These are phyloP conservation scores for Stegophylla sp. DNA, from an alignment of 2,888 invertebrate species.

Conservation along the genomic window DNA sequence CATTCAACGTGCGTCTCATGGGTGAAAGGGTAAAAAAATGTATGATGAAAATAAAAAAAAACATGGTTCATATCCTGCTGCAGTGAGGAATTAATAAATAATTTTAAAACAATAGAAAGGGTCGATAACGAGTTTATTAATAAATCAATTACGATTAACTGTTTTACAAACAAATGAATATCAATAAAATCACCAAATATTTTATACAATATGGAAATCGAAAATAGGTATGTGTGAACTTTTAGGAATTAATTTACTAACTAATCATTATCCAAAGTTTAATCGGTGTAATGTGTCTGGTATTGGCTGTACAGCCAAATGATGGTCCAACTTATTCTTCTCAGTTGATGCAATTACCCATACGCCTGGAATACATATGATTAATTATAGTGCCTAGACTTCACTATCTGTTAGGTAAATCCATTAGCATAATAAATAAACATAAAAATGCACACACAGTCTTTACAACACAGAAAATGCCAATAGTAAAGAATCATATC, in stretches of 20 bases:
- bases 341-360: constrained; percentile 30
- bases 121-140: background rate
- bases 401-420: too few relatives aligned
- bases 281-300: constrained; percentile 33
- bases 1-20: background rate
- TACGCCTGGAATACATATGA: constrained; percentile 13
- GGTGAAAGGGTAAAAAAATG: background rate
- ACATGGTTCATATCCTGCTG: background rate
- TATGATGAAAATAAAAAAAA: constrained; percentile 1
- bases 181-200: background rate
- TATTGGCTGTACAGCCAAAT: constrained; percentile 44
- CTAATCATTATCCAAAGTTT: background rate
- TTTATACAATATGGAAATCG: background rate
- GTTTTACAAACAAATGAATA: constrained; percentile 1
- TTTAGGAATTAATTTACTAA: background rate
- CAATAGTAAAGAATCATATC: too few relatives aligned
- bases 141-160: constrained; percentile 6
- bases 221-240: background rate
- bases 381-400: background rate
- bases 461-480: background rate
- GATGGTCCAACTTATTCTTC: constrained; percentile 11
- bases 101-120: constrained; percentile 22
- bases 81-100: constrained; percentile 21
- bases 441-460: background rate
- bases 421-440: background rate